phyloP scores from a whole-genome alignment of 2,113 vertebrate species.

The Balaeniceps rex region DNA sequence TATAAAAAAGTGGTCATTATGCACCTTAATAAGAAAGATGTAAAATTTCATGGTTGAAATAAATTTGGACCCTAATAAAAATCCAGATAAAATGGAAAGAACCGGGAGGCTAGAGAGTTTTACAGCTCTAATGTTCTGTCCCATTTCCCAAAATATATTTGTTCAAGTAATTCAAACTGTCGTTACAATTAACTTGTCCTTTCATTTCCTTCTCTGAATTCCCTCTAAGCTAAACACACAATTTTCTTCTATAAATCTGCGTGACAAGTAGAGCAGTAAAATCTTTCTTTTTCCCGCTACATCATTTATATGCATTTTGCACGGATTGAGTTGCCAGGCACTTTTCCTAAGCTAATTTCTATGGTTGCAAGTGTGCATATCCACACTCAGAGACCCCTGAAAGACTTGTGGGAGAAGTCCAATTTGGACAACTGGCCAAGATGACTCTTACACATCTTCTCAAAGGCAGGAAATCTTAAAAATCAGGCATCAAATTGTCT shows the following conservation, averaged over 20 bases:
- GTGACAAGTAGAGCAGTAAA: slow-evolving; percentile 48
- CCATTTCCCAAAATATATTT: slow-evolving; percentile 46
- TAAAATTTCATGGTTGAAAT: background rate
- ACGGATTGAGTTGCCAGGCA: background rate
- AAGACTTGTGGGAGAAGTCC: background rate
- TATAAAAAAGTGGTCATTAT: background rate
- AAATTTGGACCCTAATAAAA: background rate
- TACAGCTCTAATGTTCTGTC: slow-evolving; percentile 2
- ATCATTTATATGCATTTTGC: background rate
- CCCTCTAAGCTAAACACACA: slow-evolving; percentile 44
- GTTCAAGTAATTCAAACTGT: slow-evolving; percentile 53
- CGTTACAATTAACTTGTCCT: slow-evolving; percentile 33
- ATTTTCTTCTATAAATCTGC: slow-evolving; percentile 52
- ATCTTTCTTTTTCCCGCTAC: background rate
- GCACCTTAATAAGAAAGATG: background rate
- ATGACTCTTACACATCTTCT: background rate
- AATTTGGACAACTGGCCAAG: background rate
- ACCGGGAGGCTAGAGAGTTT: background rate
- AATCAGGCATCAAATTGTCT: background rate
- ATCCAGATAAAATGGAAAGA: background rate
- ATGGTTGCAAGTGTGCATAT: background rate
- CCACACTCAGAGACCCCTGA: background rate
- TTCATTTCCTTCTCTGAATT: slow-evolving; percentile 30
- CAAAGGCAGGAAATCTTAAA: background rate
- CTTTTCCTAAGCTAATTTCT: slow-evolving; percentile 18